These are phyloP conservation scores for Acanthurus lineatus DNA, from an alignment of 2,797 vertebrate species.

Conservation along the genomic window DNA sequence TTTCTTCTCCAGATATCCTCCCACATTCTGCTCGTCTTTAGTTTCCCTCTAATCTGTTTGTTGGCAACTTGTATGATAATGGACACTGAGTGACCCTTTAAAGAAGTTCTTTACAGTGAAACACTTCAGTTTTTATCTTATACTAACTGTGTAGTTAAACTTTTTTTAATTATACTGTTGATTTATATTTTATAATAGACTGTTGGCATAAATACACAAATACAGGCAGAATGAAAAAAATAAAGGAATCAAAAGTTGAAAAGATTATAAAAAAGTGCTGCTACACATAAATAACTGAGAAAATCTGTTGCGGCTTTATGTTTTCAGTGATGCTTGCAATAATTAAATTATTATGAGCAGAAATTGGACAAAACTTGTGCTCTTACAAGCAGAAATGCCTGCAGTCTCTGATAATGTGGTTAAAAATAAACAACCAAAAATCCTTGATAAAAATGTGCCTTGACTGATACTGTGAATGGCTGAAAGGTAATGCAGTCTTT, in stretches of 20 bases:
- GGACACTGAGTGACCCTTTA: conserved; percentile 4
- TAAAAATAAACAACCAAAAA: conserved; percentile 5
- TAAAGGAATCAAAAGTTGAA: not conserved
- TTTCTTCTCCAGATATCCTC: conserved; percentile 48
- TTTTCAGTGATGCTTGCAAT: not conserved
- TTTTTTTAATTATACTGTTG: not conserved
- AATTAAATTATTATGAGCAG: conserved; percentile 22
- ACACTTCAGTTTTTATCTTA: not conserved
- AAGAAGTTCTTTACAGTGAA: conserved; percentile 11
- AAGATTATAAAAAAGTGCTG: conserved; percentile 5
- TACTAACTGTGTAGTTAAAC: not conserved
- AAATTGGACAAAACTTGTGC: conserved; percentile 8
- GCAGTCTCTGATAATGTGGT: conserved; percentile 19
- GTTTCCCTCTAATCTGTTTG: conserved; percentile 30
- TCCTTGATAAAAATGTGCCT: conserved; percentile 24
- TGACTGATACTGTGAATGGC: conserved; percentile 40
- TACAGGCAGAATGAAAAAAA: not conserved
- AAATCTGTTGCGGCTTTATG: not conserved
- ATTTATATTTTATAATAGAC: not conserved
- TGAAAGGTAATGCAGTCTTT: conserved; percentile 62
- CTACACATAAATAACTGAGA: conserved; percentile 8
- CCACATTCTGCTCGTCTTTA: conserved; percentile 53
- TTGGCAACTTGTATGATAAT: conserved; percentile 20
- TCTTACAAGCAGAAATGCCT: conserved; percentile 21
- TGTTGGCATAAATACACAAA: conserved; percentile 2